Evolutionary conservation across 2,888 invertebrate species (phyloP).

Genomic region (Mesochorus sp.): DNA sequence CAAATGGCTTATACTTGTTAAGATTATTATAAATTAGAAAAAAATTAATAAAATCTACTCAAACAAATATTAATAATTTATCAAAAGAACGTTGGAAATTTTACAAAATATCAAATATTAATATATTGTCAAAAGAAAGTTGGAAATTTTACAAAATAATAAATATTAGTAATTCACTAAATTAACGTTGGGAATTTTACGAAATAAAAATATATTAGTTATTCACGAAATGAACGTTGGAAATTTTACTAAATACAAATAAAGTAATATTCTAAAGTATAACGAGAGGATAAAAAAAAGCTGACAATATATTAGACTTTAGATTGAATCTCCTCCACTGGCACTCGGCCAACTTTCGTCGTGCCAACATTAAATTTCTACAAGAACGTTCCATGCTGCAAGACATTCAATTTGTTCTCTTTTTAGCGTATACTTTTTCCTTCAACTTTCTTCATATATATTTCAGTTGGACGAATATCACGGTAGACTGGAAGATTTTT

Average conservation of each 20-base stretch:
- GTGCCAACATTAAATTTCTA: not conserved
- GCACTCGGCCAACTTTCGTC: not conserved
- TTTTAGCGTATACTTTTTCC: not conserved
- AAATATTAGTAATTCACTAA: too few species aligned
- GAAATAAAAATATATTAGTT: too few species aligned
- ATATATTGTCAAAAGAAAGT: too few species aligned
- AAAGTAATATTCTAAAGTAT: too few species aligned
- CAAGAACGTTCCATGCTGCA: not conserved
- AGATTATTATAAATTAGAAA: too few species aligned
- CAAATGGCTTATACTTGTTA: not conserved
- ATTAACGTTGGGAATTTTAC: too few species aligned
- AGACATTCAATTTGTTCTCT: not conserved
- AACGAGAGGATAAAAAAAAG: not conserved
- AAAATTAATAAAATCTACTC: not conserved
- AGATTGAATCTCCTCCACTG: slow-evolving; percentile 4
- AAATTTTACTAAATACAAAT: too few species aligned
- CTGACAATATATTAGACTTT: not conserved
- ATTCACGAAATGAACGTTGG: too few species aligned
- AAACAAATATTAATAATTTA: not conserved
- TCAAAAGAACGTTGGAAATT: too few species aligned
- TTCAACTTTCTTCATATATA: not conserved
- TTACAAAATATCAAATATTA: too few species aligned
- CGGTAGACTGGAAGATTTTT: slow-evolving; percentile 81
- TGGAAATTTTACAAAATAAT: too few species aligned
- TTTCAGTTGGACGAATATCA: slow-evolving; percentile 83